phyloP scores from a whole-genome alignment of 2,113 vertebrate genomes.

The Proteles cristata region DNA sequence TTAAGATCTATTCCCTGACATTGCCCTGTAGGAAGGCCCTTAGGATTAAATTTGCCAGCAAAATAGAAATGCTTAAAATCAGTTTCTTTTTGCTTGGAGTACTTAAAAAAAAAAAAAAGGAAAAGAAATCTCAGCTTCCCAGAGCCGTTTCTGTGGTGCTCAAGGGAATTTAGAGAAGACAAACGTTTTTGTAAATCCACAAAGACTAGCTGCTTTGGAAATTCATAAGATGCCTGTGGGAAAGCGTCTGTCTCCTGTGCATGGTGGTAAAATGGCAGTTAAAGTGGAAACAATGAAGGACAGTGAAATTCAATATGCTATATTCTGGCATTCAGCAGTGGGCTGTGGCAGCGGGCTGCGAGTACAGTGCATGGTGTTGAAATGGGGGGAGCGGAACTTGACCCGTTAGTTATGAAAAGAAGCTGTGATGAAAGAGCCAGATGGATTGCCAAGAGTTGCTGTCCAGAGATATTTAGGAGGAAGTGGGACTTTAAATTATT shows the following conservation, averaged over 20 bases:
- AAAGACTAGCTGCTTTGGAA: constrained; percentile 64
- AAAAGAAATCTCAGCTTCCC: neutral
- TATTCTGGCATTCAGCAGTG: constrained; percentile 53
- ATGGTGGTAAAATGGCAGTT: constrained; percentile 75
- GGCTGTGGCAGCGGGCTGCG: constrained; percentile 71
- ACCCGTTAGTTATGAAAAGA: constrained; percentile 86
- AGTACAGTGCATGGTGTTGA: constrained; percentile 78
- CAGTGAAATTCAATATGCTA: constrained; percentile 51
- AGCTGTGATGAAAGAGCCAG: constrained; percentile 83
- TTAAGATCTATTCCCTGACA: neutral
- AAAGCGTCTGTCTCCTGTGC: constrained; percentile 18
- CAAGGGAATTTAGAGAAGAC: constrained; percentile 53
- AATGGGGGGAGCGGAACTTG: constrained; percentile 84
- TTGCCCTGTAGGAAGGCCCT: neutral
- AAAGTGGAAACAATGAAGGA: constrained; percentile 67
- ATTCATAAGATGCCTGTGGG: constrained; percentile 58
- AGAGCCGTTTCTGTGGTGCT: constrained; percentile 60
- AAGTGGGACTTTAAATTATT: constrained; percentile 79
- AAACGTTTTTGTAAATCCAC: constrained; percentile 59
- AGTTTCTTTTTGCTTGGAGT: neutral
- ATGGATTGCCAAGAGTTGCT: constrained; percentile 81
- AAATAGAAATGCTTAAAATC: constrained; percentile 2
- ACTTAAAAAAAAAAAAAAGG: neutral
- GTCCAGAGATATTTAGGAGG: constrained; percentile 80
- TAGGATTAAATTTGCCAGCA: constrained; percentile 19